phyloP scores from a whole-genome alignment of 2,888 invertebrate genomes.

The Agonopterix arenella region DNA sequence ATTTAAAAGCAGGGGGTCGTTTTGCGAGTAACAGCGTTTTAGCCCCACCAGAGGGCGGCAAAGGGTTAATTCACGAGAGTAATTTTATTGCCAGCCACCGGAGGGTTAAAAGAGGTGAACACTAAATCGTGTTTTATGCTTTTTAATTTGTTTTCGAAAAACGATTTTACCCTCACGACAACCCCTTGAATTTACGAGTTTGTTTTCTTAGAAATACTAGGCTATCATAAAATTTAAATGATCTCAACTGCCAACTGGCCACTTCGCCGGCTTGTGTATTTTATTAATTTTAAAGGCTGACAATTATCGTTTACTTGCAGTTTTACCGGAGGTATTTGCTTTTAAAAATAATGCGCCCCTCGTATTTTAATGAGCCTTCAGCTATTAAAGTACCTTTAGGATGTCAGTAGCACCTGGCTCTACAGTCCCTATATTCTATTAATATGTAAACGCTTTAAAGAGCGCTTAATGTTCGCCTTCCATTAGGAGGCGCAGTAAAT shows the following conservation, averaged over 20 bases:
- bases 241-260: not conserved
- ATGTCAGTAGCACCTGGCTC: conserved; percentile 53
- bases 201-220: conserved; percentile 1
- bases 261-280: not conserved
- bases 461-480: conserved; percentile 66
- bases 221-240: conserved; percentile 1
- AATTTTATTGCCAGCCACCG: conserved; percentile 51
- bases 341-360: conserved; percentile 31
- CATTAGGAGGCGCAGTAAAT: conserved; percentile 69
- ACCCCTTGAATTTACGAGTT: not conserved
- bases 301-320: conserved; percentile 3
- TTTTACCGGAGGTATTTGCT: conserved; percentile 7
- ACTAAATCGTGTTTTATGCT: conserved; percentile 62
- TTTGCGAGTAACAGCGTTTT: conserved; percentile 20
- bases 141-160: conserved; percentile 63
- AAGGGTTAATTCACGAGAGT: conserved; percentile 50
- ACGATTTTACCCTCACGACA: conserved; percentile 24
- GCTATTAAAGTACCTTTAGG: conserved; percentile 56
- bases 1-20: conserved; percentile 36
- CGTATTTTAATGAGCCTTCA: conserved; percentile 37
- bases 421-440: conserved; percentile 59
- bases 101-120: conserved; percentile 59
- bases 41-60: conserved; percentile 14
- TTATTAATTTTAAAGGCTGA: not conserved
- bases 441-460: conserved; percentile 62